Evolutionary conservation across 2,113 vertebrate genomes (phyloP).

Genomic region (Struthio camelus): DNA sequence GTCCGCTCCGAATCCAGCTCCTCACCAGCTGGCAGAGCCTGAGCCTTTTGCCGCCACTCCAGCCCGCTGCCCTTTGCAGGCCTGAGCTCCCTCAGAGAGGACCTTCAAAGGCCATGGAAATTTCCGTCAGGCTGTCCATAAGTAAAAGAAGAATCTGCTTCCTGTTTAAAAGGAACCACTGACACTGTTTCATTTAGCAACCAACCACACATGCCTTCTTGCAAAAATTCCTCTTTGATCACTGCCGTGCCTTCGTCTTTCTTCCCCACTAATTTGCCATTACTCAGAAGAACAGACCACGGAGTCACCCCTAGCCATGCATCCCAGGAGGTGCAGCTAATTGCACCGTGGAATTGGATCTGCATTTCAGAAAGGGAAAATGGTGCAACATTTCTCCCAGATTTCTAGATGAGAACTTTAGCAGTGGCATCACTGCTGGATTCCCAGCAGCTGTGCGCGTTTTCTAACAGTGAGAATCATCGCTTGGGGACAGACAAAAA

Average conservation of each 20-base stretch:
- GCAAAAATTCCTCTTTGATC: slow-evolving; percentile 28
- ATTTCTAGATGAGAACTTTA: background rate
- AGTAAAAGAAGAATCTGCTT: background rate
- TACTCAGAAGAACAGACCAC: background rate
- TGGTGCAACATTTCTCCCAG: background rate
- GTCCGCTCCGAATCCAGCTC: background rate
- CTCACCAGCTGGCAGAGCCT: background rate
- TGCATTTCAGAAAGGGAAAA: background rate
- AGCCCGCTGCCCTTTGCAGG: background rate
- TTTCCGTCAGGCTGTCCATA: background rate
- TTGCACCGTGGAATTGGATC: background rate
- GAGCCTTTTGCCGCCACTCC: background rate
- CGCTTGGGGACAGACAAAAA: background rate
- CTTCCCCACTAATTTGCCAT: background rate
- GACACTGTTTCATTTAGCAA: slow-evolving; percentile 34
- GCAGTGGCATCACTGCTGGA: background rate
- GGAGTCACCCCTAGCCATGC: background rate
- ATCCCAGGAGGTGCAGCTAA: background rate
- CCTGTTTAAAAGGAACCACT: slow-evolving; percentile 1
- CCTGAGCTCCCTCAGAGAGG: background rate
- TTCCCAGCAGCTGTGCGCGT: background rate
- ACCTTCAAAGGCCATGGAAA: background rate
- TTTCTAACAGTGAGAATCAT: background rate
- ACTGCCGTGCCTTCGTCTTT: slow-evolving; percentile 7
- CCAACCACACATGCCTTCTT: slow-evolving; percentile 16